A percentile compares a stretch with the other conserved stretches of the same genome.
Evolutionary conservation across 92 coral and sea anemone species (phyloP).

Genomic region (Virgularia gustaviana): DNA sequence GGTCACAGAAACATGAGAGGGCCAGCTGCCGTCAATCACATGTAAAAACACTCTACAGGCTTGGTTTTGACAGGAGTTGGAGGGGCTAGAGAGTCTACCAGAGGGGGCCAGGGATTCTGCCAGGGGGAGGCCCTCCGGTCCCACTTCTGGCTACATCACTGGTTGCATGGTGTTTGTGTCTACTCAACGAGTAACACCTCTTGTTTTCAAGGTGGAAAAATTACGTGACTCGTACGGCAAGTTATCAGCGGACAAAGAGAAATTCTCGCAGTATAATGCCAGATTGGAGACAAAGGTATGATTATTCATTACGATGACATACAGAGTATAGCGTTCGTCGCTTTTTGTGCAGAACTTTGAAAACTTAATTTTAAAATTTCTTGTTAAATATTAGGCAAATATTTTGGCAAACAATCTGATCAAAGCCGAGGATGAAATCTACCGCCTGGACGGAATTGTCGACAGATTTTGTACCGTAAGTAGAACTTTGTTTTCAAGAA

Average conservation of each 20-base stretch:
- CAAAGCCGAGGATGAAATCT: conserved; percentile 82
- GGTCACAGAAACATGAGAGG: no score
- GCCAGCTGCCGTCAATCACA: no score
- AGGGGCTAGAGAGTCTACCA: no score
- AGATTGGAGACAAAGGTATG: conserved; percentile 75
- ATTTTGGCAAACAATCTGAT: conserved; percentile 65
- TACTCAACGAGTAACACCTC: not conserved
- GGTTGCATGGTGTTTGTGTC: not conserved
- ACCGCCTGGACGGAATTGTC: conserved; percentile 72
- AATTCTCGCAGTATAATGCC: conserved; percentile 62
- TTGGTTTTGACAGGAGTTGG: no score
- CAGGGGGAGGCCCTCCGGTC: not conserved
- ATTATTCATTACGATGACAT: no score
- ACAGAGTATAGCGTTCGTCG: no score
- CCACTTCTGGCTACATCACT: not conserved
- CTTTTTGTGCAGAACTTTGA: no score
- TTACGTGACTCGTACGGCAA: conserved; percentile 67
- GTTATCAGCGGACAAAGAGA: conserved; percentile 65
- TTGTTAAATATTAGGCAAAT: conserved; percentile 52
- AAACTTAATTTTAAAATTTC: not conserved
- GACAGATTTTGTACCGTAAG: conserved; percentile 77
- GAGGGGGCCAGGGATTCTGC: no score
- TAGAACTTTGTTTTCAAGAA: no score
- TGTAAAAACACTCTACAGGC: no score
- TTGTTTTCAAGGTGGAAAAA: conserved; percentile 56